Percentiles rank a stretch among this genome's conserved stretches.
phyloP scores from a whole-genome alignment of 2,797 vertebrate species.

The Adrianichthys oophorus region DNA sequence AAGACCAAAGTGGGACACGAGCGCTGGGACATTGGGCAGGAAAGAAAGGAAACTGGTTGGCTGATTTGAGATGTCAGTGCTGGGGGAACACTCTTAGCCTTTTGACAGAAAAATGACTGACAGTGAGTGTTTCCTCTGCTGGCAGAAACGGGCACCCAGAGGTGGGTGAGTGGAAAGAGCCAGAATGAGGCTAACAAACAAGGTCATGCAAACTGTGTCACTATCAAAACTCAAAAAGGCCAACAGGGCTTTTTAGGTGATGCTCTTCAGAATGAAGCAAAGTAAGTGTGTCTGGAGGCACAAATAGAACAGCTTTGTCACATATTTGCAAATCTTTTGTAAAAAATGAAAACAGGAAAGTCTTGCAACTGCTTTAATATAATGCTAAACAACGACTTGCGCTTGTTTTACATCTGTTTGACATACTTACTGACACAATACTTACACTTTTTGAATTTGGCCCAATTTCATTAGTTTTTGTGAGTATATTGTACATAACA shows the following conservation, averaged over 20 bases:
- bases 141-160: conserved; percentile 61
- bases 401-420: too few relatives aligned
- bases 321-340: too few relatives aligned
- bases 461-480: too few relatives aligned
- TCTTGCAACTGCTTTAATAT: too few relatives aligned
- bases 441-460: too few relatives aligned
- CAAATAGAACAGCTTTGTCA: too few relatives aligned
- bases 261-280: too few relatives aligned
- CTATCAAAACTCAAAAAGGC: conserved; percentile 30
- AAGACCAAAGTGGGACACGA: conserved; percentile 50
- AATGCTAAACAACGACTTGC: too few relatives aligned
- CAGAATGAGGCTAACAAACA: conserved; percentile 55
- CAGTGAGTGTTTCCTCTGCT: conserved; percentile 59
- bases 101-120: conserved; percentile 63
- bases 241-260: conserved; percentile 32
- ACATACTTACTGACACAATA: too few relatives aligned
- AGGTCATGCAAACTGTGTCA: conserved; percentile 65
- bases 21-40: conserved; percentile 27
- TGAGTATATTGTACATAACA: too few relatives aligned
- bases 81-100: conserved; percentile 41
- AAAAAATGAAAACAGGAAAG: too few relatives aligned
- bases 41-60: conserved; percentile 34
- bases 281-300: too few relatives aligned
- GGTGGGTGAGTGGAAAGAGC: conserved; percentile 43
- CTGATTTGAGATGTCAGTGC: conserved; percentile 51